Evolutionary conservation across 2,888 invertebrate genomes (phyloP).

Genomic region (Adelognathus sp.): DNA sequence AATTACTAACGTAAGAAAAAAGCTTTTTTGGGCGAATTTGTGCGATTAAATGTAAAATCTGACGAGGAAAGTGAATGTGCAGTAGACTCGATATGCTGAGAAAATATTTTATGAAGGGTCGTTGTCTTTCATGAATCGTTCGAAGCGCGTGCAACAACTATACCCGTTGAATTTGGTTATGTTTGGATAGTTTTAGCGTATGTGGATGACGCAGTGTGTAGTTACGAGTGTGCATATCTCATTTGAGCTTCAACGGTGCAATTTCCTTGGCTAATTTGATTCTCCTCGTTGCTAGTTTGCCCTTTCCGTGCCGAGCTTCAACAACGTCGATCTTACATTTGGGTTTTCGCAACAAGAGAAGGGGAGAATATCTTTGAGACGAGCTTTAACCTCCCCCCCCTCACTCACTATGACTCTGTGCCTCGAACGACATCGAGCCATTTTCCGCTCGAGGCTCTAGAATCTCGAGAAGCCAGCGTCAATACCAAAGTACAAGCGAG

Average conservation of each 20-base stretch:
- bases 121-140: no score
- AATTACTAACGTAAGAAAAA: no score
- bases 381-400: background rate
- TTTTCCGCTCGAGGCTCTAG: constrained; percentile 21
- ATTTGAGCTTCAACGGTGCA: constrained; percentile 36
- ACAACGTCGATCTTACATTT: background rate
- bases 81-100: no score
- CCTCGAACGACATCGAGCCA: background rate
- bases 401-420: constrained; percentile 1
- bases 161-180: background rate
- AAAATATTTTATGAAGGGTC: no score
- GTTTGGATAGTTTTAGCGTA: background rate
- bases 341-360: background rate
- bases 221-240: constrained; percentile 6
- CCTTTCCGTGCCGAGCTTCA: background rate
- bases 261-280: constrained; percentile 53
- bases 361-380: constrained; percentile 16
- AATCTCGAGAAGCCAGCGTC: constrained; percentile 47
- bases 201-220: background rate
- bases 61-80: no score
- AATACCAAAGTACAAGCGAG: constrained; percentile 23
- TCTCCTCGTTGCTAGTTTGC: constrained; percentile 36
- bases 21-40: no score
- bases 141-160: background rate
- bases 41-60: no score